A percentile compares a stretch with the other conserved stretches of the same genome.
phyloP scores from a whole-genome alignment of 2,113 vertebrate genomes.

The Maccullochella peelii region DNA sequence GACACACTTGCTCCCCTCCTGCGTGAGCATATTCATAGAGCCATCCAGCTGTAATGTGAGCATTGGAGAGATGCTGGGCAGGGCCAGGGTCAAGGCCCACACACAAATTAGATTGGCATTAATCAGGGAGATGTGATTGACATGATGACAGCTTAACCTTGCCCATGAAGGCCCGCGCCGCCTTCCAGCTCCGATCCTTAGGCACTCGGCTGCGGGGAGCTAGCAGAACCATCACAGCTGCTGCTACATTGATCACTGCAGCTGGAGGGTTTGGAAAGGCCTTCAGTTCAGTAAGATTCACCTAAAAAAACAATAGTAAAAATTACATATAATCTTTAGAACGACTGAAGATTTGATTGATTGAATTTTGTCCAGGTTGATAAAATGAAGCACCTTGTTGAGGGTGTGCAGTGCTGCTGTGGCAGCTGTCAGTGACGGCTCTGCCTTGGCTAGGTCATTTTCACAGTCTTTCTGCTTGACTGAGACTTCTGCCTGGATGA shows the following conservation, averaged over 20 bases:
- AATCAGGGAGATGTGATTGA: constrained; percentile 77
- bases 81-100: constrained; percentile 77
- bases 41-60: constrained; percentile 66
- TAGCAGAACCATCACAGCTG: constrained; percentile 89
- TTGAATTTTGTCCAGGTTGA: neutral
- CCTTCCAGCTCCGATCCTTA: constrained; percentile 88
- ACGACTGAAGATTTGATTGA: neutral
- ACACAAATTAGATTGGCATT: constrained; percentile 79
- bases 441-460: constrained; percentile 86
- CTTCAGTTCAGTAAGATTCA: constrained; percentile 90
- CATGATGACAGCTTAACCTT: constrained; percentile 85
- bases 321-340: neutral
- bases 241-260: constrained; percentile 86
- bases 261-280: constrained; percentile 86
- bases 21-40: constrained; percentile 76
- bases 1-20: constrained; percentile 37
- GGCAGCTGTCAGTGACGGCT: constrained; percentile 87
- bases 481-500: constrained; percentile 87
- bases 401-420: constrained; percentile 86
- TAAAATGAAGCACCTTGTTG: constrained; percentile 85
- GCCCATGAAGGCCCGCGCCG: constrained; percentile 87
- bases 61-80: constrained; percentile 47
- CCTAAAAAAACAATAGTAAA: constrained; percentile 72
- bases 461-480: constrained; percentile 88
- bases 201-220: constrained; percentile 82